Percentiles rank a stretch among this genome's conserved stretches.
Evolutionary conservation across 2,888 invertebrate genomes (phyloP).

Genomic region (Caenorhabditis wallacei): DNA sequence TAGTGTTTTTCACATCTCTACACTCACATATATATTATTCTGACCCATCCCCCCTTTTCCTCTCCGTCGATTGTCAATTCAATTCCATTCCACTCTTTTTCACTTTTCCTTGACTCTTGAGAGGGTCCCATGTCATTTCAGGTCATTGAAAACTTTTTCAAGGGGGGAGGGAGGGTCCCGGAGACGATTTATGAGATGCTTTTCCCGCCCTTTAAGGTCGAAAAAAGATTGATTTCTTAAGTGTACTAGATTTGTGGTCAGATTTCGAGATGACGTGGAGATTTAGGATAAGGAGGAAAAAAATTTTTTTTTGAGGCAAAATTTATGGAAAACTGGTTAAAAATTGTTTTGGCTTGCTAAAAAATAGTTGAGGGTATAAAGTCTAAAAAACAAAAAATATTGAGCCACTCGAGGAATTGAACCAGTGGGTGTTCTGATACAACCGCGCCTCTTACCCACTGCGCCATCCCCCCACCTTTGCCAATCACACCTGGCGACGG

Average conservation of each 20-base stretch:
- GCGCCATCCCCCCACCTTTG: too few relatives aligned
- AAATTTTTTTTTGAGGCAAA: background rate
- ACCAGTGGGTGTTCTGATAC: background rate
- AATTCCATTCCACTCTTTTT: constrained; percentile 48
- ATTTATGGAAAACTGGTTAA: background rate
- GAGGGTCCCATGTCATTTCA: constrained; percentile 27
- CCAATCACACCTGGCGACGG: too few relatives aligned
- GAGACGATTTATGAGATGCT: constrained; percentile 28
- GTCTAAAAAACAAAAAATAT: background rate
- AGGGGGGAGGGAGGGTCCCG: background rate
- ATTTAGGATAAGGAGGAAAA: background rate
- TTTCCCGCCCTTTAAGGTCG: background rate
- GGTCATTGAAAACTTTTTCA: constrained; percentile 29
- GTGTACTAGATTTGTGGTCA: constrained; percentile 24
- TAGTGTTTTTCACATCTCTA: background rate
- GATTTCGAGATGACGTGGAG: constrained; percentile 16
- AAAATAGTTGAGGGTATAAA: too few relatives aligned
- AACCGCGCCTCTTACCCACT: too few relatives aligned
- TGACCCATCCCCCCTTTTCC: constrained; percentile 9
- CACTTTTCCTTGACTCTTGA: constrained; percentile 28
- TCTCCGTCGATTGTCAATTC: constrained; percentile 43
- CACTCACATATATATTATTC: constrained; percentile 26
- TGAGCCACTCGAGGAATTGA: background rate
- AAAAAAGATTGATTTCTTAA: constrained; percentile 26
- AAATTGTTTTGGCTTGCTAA: background rate